Evolutionary conservation across 1,140 invertebrate genomes (phyloP).

Genomic region (Meloidogyne hapla): DNA sequence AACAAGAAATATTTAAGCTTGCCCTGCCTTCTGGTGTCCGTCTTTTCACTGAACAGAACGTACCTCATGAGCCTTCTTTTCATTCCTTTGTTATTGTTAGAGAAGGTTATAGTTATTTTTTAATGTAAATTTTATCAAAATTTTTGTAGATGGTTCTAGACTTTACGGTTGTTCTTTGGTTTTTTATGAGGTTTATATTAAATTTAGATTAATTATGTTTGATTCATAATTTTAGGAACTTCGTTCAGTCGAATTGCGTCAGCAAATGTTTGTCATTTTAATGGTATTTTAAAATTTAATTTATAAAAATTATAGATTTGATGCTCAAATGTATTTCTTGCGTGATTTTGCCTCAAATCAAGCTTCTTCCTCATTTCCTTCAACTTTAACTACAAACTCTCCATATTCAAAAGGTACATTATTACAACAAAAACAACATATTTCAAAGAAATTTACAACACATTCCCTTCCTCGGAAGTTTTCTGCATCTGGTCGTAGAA

Average conservation of each 20-base stretch:
- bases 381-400: not conserved
- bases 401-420: not conserved
- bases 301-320: constrained; percentile 5
- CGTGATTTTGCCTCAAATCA: constrained; percentile 31
- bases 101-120: constrained; percentile 69
- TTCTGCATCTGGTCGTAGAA: not conserved
- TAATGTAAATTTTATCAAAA: not conserved
- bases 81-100: constrained; percentile 94
- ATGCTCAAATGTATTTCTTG: constrained; percentile 42
- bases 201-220: constrained; percentile 18
- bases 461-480: constrained; percentile 25
- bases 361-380: constrained; percentile 1
- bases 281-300: not conserved
- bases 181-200: constrained; percentile 76
- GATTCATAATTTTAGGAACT: constrained; percentile 21
- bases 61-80: constrained; percentile 78
- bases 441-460: constrained; percentile 14
- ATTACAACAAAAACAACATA: not conserved
- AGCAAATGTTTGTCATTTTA: constrained; percentile 48
- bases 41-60: constrained; percentile 89
- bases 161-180: constrained; percentile 88
- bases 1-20: constrained; percentile 70
- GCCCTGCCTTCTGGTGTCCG: constrained; percentile 86
- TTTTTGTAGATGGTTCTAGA: constrained; percentile 76
- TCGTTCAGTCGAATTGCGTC: constrained; percentile 49